Conservation (phyloP, 1,140 invertebrate species). For the Caenorhabditis briggsae region DNA sequence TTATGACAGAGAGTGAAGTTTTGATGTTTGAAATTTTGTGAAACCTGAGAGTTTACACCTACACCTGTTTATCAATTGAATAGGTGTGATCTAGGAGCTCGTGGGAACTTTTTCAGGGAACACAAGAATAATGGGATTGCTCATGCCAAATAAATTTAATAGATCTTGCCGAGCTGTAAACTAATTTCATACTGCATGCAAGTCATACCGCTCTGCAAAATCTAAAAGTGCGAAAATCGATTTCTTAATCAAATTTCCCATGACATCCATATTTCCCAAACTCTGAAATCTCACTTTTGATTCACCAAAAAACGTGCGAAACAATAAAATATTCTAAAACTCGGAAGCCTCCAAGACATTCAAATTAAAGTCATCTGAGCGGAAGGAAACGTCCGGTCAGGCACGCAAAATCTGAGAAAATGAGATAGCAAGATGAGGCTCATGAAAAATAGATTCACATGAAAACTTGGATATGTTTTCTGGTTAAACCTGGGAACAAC, state of each 20-base stretch:
- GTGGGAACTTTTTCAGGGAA: too few relatives aligned
- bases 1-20: too few relatives aligned
- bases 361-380: slow-evolving; percentile 43
- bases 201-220: background rate
- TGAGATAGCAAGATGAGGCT: background rate
- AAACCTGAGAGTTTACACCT: too few relatives aligned
- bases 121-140: too few relatives aligned
- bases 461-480: background rate
- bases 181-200: background rate
- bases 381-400: slow-evolving; percentile 5
- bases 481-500: background rate
- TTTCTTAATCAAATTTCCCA: background rate
- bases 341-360: background rate
- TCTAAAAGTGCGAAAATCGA: background rate
- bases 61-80: too few relatives aligned
- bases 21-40: too few relatives aligned
- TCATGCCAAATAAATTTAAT: too few relatives aligned
- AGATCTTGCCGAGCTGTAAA: too few relatives aligned
- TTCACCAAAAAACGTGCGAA: slow-evolving; percentile 21
- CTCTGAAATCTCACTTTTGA: background rate
- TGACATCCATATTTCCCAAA: background rate
- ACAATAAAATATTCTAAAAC: slow-evolving; percentile 25
- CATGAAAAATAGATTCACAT: background rate
- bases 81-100: too few relatives aligned
- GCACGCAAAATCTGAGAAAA: slow-evolving; percentile 4